A percentile compares a stretch with the other conserved stretches of the same genome.
These are phyloP conservation scores for Meloidogyne floridensis DNA, from an alignment of 1,140 invertebrate species.

Conservation along the genomic window DNA sequence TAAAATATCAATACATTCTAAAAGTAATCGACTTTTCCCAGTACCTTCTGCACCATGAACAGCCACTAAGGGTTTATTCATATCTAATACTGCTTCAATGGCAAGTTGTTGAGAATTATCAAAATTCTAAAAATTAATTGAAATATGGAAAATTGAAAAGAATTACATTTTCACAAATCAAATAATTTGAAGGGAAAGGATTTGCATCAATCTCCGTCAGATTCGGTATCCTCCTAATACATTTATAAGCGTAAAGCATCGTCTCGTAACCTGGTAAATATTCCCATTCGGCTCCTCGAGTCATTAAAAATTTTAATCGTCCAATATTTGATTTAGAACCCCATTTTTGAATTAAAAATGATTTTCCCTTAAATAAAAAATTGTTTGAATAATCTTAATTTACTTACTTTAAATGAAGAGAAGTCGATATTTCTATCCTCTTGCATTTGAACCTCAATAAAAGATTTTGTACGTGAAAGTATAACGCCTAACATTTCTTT, in stretches of 20 bases:
- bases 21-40: neutral
- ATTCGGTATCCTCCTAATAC: neutral
- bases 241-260: neutral
- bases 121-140: neutral
- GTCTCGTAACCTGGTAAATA: neutral
- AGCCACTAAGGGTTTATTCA: neutral
- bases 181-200: neutral
- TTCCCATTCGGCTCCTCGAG: neutral
- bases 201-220: neutral
- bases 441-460: neutral
- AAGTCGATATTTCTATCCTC: neutral
- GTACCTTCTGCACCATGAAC: constrained; percentile 11
- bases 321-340: constrained; percentile 9
- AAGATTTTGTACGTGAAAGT: neutral
- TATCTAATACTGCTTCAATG: constrained; percentile 4
- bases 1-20: constrained; percentile 15
- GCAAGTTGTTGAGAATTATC: constrained; percentile 7
- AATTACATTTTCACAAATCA: neutral
- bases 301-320: constrained; percentile 17
- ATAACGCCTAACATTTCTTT: neutral
- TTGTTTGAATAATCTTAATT: neutral
- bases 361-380: neutral
- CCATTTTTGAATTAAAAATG: constrained; percentile 6
- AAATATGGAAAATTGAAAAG: neutral
- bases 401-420: neutral